These are phyloP conservation scores for Hydrotaea diabolus DNA, from an alignment of 2,888 invertebrate species.

Conservation along the genomic window DNA sequence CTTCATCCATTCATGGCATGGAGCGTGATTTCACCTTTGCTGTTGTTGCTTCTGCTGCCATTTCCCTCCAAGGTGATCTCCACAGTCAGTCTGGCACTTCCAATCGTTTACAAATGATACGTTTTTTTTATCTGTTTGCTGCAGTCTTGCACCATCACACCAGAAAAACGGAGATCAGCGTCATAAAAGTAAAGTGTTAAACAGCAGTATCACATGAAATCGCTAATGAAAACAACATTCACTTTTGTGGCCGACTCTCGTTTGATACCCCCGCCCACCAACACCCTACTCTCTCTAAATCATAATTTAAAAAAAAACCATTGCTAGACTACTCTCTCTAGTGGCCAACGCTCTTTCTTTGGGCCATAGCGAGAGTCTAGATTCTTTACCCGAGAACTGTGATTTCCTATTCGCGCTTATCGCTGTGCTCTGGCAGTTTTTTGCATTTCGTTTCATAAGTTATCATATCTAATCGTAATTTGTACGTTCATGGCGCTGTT, in stretches of 20 bases:
- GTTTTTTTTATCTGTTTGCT: background rate
- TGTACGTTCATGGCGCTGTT: background rate
- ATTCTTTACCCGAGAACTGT: background rate
- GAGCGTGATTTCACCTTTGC: too few species aligned
- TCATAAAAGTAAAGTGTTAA: conserved; percentile 6
- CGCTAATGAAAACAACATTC: conserved; percentile 16
- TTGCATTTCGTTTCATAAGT: conserved; percentile 48
- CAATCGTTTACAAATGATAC: background rate
- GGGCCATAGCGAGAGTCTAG: background rate
- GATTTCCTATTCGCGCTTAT: background rate
- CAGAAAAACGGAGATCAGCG: background rate
- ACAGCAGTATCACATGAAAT: background rate
- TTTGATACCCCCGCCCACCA: background rate
- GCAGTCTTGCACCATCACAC: background rate
- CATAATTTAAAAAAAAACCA: too few species aligned
- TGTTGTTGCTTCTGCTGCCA: too few species aligned
- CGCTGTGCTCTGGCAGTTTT: conserved; percentile 1
- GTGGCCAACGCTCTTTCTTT: background rate
- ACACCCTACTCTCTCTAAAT: background rate
- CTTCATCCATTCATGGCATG: too few species aligned
- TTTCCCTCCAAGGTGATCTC: too few species aligned
- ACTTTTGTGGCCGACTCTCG: background rate
- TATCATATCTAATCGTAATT: conserved; percentile 59
- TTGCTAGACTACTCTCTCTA: too few species aligned
- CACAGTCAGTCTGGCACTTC: too few species aligned